Evolutionary conservation across 2,113 vertebrate genomes (phyloP).

Genomic region (Illadopsis cleaveri): DNA sequence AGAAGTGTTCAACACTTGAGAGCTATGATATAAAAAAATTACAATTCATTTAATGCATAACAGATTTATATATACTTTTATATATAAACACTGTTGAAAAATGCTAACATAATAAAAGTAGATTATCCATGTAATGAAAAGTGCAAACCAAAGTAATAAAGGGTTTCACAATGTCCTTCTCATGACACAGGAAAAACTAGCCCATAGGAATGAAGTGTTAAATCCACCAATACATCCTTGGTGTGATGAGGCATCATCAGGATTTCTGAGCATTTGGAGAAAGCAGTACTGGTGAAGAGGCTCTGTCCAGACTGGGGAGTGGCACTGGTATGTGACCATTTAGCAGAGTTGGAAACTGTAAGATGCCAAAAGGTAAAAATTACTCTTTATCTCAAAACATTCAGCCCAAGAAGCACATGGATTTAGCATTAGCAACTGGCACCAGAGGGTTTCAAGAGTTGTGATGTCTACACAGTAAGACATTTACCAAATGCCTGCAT

Average conservation of each 20-base stretch:
- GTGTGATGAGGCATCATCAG: slow-evolving; percentile 76
- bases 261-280: slow-evolving; percentile 88
- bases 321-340: slow-evolving; percentile 91
- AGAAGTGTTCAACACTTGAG: slow-evolving; percentile 81
- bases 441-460: background rate
- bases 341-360: slow-evolving; percentile 92
- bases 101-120: slow-evolving; percentile 75
- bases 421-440: background rate
- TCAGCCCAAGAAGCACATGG: background rate
- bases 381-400: background rate
- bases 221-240: slow-evolving; percentile 68
- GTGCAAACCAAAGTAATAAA: slow-evolving; percentile 79
- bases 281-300: slow-evolving; percentile 88
- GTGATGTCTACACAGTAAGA: background rate
- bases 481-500: background rate
- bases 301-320: slow-evolving; percentile 88
- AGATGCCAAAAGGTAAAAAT: slow-evolving; percentile 59
- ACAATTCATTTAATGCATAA: slow-evolving; percentile 80
- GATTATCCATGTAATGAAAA: slow-evolving; percentile 80
- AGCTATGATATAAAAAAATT: slow-evolving; percentile 76
- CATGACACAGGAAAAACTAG: slow-evolving; percentile 75
- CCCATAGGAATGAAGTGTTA: slow-evolving; percentile 67
- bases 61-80: slow-evolving; percentile 79
- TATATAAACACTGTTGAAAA: slow-evolving; percentile 77
- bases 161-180: slow-evolving; percentile 77